Conservation (phyloP, 2,888 invertebrate genomes). For the Dasysyrphus tricinctus region DNA sequence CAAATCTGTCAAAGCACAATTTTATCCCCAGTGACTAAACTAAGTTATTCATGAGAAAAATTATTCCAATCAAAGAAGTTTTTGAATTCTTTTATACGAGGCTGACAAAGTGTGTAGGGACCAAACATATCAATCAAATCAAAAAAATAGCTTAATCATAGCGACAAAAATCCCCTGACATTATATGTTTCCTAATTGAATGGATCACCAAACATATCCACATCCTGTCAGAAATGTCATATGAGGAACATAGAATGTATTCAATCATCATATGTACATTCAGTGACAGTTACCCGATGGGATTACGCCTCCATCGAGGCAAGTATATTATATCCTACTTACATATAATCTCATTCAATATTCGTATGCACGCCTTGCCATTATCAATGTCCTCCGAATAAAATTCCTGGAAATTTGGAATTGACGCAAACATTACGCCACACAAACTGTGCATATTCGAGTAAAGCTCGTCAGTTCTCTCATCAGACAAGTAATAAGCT, state of each 20-base stretch:
- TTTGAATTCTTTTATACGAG: neutral
- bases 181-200: slow-evolving; percentile 34
- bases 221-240: slow-evolving; percentile 27
- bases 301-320: neutral
- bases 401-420: slow-evolving; percentile 98
- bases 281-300: slow-evolving; percentile 13
- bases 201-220: slow-evolving; percentile 43
- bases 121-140: slow-evolving; percentile 56
- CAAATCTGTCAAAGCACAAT: neutral
- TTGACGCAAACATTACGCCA: slow-evolving; percentile 98
- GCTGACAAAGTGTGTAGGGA: slow-evolving; percentile 9
- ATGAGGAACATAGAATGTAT: slow-evolving; percentile 10
- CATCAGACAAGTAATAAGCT: slow-evolving; percentile 94
- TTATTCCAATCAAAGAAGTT: neutral
- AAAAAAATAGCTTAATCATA: slow-evolving; percentile 1
- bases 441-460: slow-evolving; percentile 85
- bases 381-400: slow-evolving; percentile 99
- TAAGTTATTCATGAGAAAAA: slow-evolving; percentile 27
- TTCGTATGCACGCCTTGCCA: slow-evolving; percentile 98
- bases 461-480: slow-evolving; percentile 85
- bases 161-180: slow-evolving; percentile 22
- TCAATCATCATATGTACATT: slow-evolving; percentile 51
- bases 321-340: slow-evolving; percentile 67
- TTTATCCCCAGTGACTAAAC: neutral
- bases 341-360: slow-evolving; percentile 99